Evolutionary conservation across 2,888 invertebrate species (phyloP), one percentile per base, ranked within the genome.

Genomic region (Liopterus haemorrhoidalis): DNA sequence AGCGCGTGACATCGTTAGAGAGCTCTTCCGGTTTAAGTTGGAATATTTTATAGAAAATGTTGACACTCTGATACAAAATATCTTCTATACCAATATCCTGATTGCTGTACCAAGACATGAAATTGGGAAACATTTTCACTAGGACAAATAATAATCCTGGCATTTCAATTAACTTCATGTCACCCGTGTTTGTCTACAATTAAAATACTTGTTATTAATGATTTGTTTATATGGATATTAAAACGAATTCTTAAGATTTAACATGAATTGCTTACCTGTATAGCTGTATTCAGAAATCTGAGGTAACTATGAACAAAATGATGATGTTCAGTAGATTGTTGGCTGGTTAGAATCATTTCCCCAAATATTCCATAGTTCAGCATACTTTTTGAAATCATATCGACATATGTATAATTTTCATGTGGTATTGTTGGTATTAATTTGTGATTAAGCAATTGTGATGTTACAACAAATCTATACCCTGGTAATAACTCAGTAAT

Each of bases 61-160:
- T 68, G 12, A 76, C 68, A 46, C 76, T 72, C 32, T 72, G 70
- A 9, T 70, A 68, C 47, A 74, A 64, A 41, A 78, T 65, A 42
- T 62, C 60, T 14, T 74, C 68, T 5, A 73, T 70, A 8, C 73
- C 73, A 2, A 57, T 44, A 1, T 66, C 60, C 1, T 58, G 58
- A 43, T 60, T 65, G 59, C 75, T 79, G 3, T 75, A 70, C 79
- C 79, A 79, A 1, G 72, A 68, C 51, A 73, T 73, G 31, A 78
- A 68, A 53, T 78, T 76, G 0, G 78, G 78, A 48, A 79, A 76
- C 1, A 79, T 74, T 55, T 79, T 79, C 9, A 76, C 71, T 0
- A 78, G 58, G 0, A 78, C 61, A 33, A 79, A 68, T 21, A 79
- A 65, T 2, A 79, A 57, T 0, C 79, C 79, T 0, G 79, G 79